phyloP scores from a whole-genome alignment of 2,888 invertebrate species.

The Epistrophe grossulariae region DNA sequence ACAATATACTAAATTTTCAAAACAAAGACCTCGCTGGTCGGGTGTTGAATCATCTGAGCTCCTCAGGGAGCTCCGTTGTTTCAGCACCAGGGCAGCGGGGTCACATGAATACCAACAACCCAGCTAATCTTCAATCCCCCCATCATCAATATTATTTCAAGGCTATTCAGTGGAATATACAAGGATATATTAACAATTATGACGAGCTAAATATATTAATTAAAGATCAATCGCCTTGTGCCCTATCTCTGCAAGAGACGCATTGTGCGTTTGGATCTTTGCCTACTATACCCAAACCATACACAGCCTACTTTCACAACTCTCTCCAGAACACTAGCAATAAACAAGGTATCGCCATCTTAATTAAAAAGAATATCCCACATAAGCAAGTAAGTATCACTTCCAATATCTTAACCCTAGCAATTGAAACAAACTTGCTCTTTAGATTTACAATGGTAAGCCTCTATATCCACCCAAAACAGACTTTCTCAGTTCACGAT shows the following conservation, averaged over 20 bases:
- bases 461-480: no score
- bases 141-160: neutral
- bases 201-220: constrained; percentile 23
- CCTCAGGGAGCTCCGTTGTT: neutral
- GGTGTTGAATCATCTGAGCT: neutral
- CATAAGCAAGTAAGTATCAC: neutral
- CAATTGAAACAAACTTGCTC: neutral
- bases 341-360: constrained; percentile 47
- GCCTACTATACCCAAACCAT: constrained; percentile 36
- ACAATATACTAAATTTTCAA: neutral
- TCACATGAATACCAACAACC: neutral
- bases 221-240: constrained; percentile 39
- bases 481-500: no score
- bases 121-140: neutral
- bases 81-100: neutral
- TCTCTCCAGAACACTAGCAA: constrained; percentile 21
- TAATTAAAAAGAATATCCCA: constrained; percentile 11
- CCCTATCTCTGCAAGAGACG: constrained; percentile 71
- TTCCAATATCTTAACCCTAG: constrained; percentile 7
- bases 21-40: neutral
- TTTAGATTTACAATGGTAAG: neutral
- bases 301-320: constrained; percentile 53
- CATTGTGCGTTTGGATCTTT: constrained; percentile 37
- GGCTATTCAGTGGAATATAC: constrained; percentile 32
- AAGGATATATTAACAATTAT: constrained; percentile 27